Base-by-base conservation (phyloP, 2,797 vertebrate species). In the Hyperoplus lanceolatus region DNA sequence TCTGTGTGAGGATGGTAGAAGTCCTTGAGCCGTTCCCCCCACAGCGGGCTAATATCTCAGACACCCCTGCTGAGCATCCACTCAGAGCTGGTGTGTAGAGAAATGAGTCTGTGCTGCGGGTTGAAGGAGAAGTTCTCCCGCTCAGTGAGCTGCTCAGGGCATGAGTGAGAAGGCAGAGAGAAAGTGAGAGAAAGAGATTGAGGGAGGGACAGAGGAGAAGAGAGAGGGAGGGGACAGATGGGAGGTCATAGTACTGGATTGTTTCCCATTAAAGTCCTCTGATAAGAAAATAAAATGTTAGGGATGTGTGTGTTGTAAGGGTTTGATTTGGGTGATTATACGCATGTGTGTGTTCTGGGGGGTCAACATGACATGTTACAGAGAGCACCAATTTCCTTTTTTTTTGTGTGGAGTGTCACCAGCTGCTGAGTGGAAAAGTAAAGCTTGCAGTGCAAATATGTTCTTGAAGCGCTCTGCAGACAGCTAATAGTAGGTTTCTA, bases 21-120 rank as follows among this genome's bases (percentile, higher is more conserved):
- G 85, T 93, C 91, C 92, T 86, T 87, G 86, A 91, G 90, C 88
- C 85, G 89, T 88, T 87, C 77, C 83, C 78, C 82, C 86, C 87
- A 91, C 95, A 91, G 90, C 70, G 82, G 60, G 90, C 94, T 94
- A 94, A 94, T 95, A 94, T 95, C 95, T 93, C 93, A 89, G 90
- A 94, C 94, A 95, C 95, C 95, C 95, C 94, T 95, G 89, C 94
- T 95, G 94, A 95, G 94, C 89, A 90, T 87, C 90, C 90, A 93
- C 95, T 93, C 93, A 95, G 94, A 95, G 95, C 95, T 95, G 94
- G 94, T 95, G 94, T 94, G 90, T 87, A 84, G 91, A 94, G 94
- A 95, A 95, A 95, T 95, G 91, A 95, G 93, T 85, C 93, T 92
- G 91, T 89, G 92, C 89, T 85, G 93, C 87, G 77, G 83, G 90